Base-by-base conservation (phyloP, 2,797 vertebrate species). In the Aphelocoma californica region DNA sequence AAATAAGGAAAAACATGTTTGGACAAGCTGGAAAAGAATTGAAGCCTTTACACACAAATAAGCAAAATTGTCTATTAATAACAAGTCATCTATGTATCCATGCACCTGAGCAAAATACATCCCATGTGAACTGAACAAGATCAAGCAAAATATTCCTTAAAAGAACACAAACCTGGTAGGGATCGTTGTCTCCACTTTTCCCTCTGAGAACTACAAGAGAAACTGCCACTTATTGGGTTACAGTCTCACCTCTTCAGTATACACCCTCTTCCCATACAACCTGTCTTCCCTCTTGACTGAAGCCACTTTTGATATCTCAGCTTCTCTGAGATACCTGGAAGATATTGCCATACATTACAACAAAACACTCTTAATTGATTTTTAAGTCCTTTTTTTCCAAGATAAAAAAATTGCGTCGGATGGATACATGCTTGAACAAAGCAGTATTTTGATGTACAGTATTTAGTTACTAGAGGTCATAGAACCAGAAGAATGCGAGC, bases 401-500 rank as follows among this genome's bases (percentile, higher is more conserved):
- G 18, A 11, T 7, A 34, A 0, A 40, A 53, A 74, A 65, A n/a
- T 44, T 74, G 4, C 2, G 4, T 34, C 0, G 2, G 10, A 29
- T 51, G 26, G 14, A 17, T 38, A 26, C 5, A 14, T 5, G 16
- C 26, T 34, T 38, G 9, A 71, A 36, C 14, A 61, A 82, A 48
- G 50, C 10, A 74, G 8, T 7, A 64, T 45, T 71, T 69, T 83
- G 12, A 74, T 38, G 23, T 20, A 18, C 19, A 4, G 5, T 6
- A 24, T 44, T 71, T 45, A 51, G 9, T 71, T 65, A 47, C 12
- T 14, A 32, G 45, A 61, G 9, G 16, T 6, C 12, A 26, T 3
- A 10, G 57, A 78, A 93, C 79, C 7, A 2, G 6, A 38, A 57
- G 58, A 78, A 81, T 4, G 0, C 6, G 19, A 69, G 18, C 25